A percentile compares a stretch with the other conserved stretches of the same genome.
phyloP scores from a whole-genome alignment of 2,113 vertebrate genomes.

The Trematocara zebra region DNA sequence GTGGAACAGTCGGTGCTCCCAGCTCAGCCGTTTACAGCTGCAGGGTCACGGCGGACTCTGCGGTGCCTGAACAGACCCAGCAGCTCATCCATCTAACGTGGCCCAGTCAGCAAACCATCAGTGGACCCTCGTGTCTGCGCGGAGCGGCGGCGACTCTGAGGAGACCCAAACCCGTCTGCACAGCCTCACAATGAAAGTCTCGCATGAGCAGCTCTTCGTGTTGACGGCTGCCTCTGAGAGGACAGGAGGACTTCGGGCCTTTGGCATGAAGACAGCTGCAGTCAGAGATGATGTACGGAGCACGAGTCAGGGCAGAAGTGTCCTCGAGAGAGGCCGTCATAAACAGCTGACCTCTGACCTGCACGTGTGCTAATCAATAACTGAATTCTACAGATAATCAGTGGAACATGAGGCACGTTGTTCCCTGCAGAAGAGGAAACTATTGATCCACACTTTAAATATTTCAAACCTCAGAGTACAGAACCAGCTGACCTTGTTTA shows the following conservation, averaged over 20 bases:
- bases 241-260: accelerated
- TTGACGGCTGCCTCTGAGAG: neutral
- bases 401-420: neutral
- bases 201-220: neutral
- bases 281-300: neutral
- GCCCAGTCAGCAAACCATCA: neutral
- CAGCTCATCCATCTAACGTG: accelerated
- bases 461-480: neutral
- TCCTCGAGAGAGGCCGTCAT: neutral
- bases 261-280: neutral
- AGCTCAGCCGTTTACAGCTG: neutral
- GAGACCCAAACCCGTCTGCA: neutral
- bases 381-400: neutral
- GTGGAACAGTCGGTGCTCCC: neutral
- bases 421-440: neutral
- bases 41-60: neutral
- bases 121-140: neutral
- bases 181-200: neutral
- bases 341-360: neutral
- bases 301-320: neutral
- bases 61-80: neutral
- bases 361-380: neutral
- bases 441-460: neutral
- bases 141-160: neutral
- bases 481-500: neutral